Conservation (phyloP, 1,140 invertebrate species). For the Melanaphis sacchari region DNA sequence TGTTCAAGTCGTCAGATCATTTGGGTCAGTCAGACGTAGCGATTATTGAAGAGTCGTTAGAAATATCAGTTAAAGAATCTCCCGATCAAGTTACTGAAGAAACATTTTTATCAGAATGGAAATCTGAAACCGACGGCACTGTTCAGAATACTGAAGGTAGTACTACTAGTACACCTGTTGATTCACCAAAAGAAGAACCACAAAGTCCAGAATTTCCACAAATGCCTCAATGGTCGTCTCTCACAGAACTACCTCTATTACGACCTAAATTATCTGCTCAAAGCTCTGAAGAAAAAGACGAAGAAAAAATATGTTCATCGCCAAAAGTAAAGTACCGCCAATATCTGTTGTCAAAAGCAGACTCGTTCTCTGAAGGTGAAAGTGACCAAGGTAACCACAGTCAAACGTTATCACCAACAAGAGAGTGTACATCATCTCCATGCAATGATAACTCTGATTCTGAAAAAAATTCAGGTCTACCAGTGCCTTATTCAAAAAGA, state of each 20-base stretch:
- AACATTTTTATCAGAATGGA: conserved; percentile 45
- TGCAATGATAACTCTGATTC: conserved; percentile 63
- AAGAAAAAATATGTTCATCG: conserved; percentile 62
- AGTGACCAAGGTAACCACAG: conserved; percentile 64
- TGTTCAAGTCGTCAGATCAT: background rate
- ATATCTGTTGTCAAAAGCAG: conserved; percentile 63
- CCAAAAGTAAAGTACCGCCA: conserved; percentile 51
- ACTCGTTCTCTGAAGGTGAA: conserved; percentile 70
- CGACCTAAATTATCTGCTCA: conserved; percentile 71
- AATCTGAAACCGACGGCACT: background rate
- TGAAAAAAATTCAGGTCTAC: conserved; percentile 57
- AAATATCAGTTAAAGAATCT: background rate
- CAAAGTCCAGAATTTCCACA: conserved; percentile 35
- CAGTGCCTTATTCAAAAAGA: conserved; percentile 74
- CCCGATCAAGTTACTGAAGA: background rate
- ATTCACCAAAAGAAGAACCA: conserved; percentile 22
- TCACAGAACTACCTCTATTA: conserved; percentile 29
- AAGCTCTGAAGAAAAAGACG: conserved; percentile 76
- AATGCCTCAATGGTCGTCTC: conserved; percentile 56
- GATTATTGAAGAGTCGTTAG: conserved; percentile 27
- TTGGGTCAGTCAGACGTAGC: background rate
- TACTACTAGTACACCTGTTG: background rate
- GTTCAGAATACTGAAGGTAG: background rate
- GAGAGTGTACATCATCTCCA: conserved; percentile 62
- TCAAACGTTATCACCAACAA: conserved; percentile 62